Percentiles rank a stretch among this genome's conserved stretches.
Conservation (phyloP, 2,113 vertebrate species). For the Phainopepla nitens region DNA sequence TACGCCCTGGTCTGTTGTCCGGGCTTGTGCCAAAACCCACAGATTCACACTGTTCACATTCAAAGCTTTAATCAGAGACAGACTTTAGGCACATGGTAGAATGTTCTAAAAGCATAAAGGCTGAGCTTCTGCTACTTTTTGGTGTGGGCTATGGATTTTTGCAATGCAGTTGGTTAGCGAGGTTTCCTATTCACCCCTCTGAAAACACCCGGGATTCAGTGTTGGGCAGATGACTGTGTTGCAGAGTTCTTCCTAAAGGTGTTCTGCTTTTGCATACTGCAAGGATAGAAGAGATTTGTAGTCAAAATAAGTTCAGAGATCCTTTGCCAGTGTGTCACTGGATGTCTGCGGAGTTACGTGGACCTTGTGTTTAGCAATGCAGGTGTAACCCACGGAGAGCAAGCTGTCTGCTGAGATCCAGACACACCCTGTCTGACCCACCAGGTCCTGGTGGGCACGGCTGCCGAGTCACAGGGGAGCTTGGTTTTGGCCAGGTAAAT, state of each 20-base stretch:
- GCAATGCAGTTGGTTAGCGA: rapidly evolving
- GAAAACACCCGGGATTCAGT: neutral
- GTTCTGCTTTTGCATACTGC: neutral
- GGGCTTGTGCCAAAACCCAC: neutral
- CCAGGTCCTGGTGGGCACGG: neutral
- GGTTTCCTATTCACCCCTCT: neutral
- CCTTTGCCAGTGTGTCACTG: neutral
- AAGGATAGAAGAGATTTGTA: neutral
- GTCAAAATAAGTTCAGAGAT: neutral
- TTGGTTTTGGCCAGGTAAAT: neutral
- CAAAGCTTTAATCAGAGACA: neutral
- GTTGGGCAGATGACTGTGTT: neutral
- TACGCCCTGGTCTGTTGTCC: neutral
- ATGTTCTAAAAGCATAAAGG: neutral
- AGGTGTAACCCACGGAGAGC: neutral
- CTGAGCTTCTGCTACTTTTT: neutral
- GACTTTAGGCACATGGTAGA: neutral
- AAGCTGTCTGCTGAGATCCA: neutral
- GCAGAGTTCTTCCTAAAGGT: neutral
- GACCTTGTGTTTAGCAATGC: neutral
- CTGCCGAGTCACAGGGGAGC: neutral
- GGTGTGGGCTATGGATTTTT: neutral
- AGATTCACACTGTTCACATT: neutral
- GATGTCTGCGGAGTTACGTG: neutral
- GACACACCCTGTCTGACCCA: neutral